phyloP scores from a whole-genome alignment of 2,888 invertebrate species.

The Glyphotaelius pellucidus region DNA sequence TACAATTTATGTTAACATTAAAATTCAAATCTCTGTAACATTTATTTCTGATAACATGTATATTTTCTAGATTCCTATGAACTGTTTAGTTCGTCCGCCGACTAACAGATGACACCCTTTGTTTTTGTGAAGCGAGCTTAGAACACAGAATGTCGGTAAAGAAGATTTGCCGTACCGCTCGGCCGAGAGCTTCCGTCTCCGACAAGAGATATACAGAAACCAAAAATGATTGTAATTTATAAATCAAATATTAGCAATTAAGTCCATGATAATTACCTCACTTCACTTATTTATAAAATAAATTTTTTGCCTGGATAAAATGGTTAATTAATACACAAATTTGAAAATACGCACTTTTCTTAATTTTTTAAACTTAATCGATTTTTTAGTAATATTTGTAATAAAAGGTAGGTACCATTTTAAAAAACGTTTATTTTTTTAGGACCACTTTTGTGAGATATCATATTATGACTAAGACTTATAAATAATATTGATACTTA shows the following conservation, averaged over 20 bases:
- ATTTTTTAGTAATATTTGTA: too few species aligned
- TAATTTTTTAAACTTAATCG: too few species aligned
- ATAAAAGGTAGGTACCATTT: too few species aligned
- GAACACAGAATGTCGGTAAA: conserved; percentile 6
- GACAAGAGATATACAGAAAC: neutral
- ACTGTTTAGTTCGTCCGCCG: conserved; percentile 34
- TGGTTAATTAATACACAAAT: too few species aligned
- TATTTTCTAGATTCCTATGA: neutral
- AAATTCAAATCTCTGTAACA: neutral
- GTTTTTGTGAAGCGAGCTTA: neutral
- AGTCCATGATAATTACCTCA: neutral
- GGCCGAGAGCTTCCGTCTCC: neutral
- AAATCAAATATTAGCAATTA: too few species aligned
- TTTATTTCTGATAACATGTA: neutral
- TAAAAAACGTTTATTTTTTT: too few species aligned
- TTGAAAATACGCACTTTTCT: too few species aligned
- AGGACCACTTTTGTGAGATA: too few species aligned
- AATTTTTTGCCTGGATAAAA: neutral
- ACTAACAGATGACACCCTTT: conserved; percentile 50
- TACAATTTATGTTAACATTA: neutral
- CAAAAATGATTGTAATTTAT: too few species aligned
- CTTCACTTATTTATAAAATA: neutral
- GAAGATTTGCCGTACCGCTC: conserved; percentile 5
- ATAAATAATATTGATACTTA: too few species aligned
- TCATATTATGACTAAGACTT: too few species aligned